phyloP scores from a whole-genome alignment of 1,140 invertebrate species.

The Tigriopus japonicus region DNA sequence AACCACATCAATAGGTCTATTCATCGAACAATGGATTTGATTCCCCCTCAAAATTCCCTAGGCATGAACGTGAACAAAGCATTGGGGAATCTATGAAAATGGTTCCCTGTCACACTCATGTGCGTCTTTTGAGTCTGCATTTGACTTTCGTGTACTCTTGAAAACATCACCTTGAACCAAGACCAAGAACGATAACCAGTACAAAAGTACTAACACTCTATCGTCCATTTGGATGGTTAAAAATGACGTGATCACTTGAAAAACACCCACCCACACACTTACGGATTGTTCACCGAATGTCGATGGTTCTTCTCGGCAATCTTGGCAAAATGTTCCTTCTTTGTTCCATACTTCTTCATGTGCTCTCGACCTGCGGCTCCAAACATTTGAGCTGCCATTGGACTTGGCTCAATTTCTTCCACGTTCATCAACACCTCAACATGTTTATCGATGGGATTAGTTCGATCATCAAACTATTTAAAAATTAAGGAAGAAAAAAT shows the following conservation, averaged over 20 bases:
- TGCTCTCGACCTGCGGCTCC: constrained; percentile 90
- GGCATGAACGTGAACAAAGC: too few species aligned
- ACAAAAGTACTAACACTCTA: too few species aligned
- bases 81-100: too few species aligned
- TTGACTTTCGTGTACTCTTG: too few species aligned
- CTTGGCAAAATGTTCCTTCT: constrained; percentile 79
- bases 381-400: constrained; percentile 85
- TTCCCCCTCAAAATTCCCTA: not conserved
- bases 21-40: constrained; percentile 10
- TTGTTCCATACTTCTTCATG: constrained; percentile 92
- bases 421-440: constrained; percentile 63
- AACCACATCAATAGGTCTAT: constrained; percentile 3
- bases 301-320: constrained; percentile 95
- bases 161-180: too few species aligned
- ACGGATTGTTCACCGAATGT: constrained; percentile 88
- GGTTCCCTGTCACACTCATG: too few species aligned
- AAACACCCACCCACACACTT: constrained; percentile 16
- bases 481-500: too few species aligned
- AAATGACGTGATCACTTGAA: too few species aligned
- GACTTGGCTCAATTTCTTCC: constrained; percentile 35
- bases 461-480: constrained; percentile 65
- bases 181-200: too few species aligned
- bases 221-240: too few species aligned
- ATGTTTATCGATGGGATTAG: constrained; percentile 85
- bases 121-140: too few species aligned